phyloP scores from a whole-genome alignment of 2,797 vertebrate species.

The Acrossocheilus wenchowensis region DNA sequence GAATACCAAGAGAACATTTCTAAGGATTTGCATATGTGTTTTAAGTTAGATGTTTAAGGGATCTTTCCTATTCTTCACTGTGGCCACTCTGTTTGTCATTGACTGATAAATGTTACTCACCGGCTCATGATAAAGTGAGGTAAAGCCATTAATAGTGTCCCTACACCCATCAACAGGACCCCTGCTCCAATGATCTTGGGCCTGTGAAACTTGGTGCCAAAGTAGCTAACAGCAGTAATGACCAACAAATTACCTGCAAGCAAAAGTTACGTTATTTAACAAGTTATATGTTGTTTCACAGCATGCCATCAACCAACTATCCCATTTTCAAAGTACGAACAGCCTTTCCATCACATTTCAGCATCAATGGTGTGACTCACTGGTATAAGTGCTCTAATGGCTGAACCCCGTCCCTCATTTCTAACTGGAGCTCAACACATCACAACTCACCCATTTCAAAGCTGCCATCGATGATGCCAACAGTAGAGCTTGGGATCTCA shows the following conservation, averaged over 20 bases:
- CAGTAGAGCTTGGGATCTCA: constrained; percentile 84
- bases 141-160: constrained; percentile 78
- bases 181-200: constrained; percentile 79
- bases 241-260: constrained; percentile 77
- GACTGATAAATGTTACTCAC: constrained; percentile 63
- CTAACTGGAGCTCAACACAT: not conserved
- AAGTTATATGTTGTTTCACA: not conserved
- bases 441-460: constrained; percentile 89
- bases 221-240: constrained; percentile 79
- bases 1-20: not conserved
- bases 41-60: not conserved
- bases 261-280: not conserved
- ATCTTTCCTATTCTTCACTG: not conserved
- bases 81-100: not conserved
- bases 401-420: not conserved
- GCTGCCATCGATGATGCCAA: constrained; percentile 86
- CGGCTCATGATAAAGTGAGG: constrained; percentile 80
- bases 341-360: not conserved
- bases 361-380: not conserved
- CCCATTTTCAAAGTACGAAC: not conserved
- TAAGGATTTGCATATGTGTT: not conserved
- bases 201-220: constrained; percentile 79
- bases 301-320: not conserved
- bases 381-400: constrained; percentile 5
- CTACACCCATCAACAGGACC: constrained; percentile 76